Evolutionary conservation across 2,888 invertebrate genomes (phyloP), one percentile per base, ranked within the genome.

Genomic region (Papilio gigon): DNA sequence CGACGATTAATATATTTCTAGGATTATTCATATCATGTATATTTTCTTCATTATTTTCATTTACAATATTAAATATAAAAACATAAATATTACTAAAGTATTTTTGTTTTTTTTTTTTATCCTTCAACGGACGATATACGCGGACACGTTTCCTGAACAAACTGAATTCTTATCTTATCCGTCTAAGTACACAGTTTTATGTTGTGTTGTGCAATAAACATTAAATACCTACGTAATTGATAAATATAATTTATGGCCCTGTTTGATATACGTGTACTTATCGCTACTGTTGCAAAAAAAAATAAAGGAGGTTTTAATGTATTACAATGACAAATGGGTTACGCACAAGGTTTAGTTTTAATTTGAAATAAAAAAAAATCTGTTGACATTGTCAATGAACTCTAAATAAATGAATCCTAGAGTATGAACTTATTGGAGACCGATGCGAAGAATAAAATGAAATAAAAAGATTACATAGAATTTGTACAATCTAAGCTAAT

Each of bases 281-380:
- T 14, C 12, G 12, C 3, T 50, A 14, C 3, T 53, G 6, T 14
- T 50, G 1, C 22, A 5, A 8, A 50, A 25, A 25, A 14, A 25
- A 22, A 17, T 20, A 42, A 42, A 42, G 17, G 17, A 42, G 9
- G 30, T 58, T 35, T 0, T 35, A 30, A 22, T 11, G 25, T 14
- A 40, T 14, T 25, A 27, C 44, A 17, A n/a, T 14, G 17, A 22
- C 33, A 50, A 20, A 22, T 2, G 20, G 8, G 9, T n/a, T 25
- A n/a, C 20, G 37, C 58, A 27, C 33, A 50, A 47, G 47, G 37
- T 27, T 27, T 35, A 22, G 56, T 63, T 37, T 47, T 35, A 68
- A 64, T 68, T 68, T 68, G 59, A 59, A 64, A 50, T 47, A 37
- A 14, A 47, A 59, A 42, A 58, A 58, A 68, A 59, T 47, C 63